Base-by-base conservation (phyloP, 2,888 invertebrate genomes). In the Tiliacea citrago region DNA sequence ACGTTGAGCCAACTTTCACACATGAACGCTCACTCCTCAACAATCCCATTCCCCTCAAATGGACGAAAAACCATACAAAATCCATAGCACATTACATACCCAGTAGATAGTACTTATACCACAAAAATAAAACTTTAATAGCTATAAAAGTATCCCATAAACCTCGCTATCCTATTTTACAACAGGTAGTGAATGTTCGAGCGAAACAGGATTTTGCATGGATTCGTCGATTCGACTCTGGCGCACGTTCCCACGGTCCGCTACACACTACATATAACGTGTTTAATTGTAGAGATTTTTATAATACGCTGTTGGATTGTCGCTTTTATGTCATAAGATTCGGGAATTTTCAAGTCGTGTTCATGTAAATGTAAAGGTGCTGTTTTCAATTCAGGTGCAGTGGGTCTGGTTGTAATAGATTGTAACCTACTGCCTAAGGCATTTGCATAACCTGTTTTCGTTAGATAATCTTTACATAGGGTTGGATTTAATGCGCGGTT, bases 151-250 rank as follows among this genome's bases (percentile, higher is more conserved):
- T 55, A 67, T 61, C n/a, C 65, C 62, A 73, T 84, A 80, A 73
- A 77, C 24, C 53, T 75, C 62, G 66, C 77, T 85, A 85, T 80
- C 74, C 84, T 84, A 83, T 86, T 86, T 85, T 80, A 86, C 71
- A 77, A 77, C 82, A 87, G 79, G 81, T 84, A 84, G 78, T 81
- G 78, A 84, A 80, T 65, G 82, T 82, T 82, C 62, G 35, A 77
- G 77, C 79, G 68, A 88, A 91, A 91, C 91, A 88, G 88, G 90
- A 87, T 89, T 90, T 88, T 84, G 88, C 91, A 85, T 77, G 87
- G 88, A 89, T 90, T 90, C 88, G 84, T 78, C 66, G 83, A 89
- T 88, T 88, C 79, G 75, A 82, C 73, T 77, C 82, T 77, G 76
- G 76, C 73, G 73, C 61, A 63, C 76, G 85, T 91, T 91, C 91